Conservation (phyloP, 64 coral and sea anemone genomes). For the Actinia equina region DNA sequence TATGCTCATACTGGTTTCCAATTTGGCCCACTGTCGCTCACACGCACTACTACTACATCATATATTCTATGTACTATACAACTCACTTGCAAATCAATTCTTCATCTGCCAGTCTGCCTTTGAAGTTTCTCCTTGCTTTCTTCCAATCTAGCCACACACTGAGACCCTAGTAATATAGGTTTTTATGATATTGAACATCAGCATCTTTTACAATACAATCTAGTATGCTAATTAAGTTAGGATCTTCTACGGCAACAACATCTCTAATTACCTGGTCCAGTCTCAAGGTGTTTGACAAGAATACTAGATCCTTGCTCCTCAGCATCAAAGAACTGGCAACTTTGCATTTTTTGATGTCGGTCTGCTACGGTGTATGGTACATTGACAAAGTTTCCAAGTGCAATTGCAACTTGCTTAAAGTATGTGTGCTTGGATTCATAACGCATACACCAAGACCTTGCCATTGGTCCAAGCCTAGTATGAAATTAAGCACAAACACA, state of each 20-base stretch:
- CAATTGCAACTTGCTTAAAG: conserved; percentile 19
- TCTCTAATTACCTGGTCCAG: conserved; percentile 5
- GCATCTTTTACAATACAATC: too few species aligned
- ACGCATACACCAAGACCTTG: conserved; percentile 19
- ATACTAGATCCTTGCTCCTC: conserved; percentile 12
- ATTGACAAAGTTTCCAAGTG: conserved; percentile 33
- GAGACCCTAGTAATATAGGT: too few species aligned
- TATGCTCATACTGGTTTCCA: too few species aligned
- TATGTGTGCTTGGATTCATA: conserved; percentile 32
- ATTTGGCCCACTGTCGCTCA: too few species aligned
- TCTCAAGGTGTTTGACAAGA: background rate
- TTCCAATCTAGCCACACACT: too few species aligned
- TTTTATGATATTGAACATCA: too few species aligned
- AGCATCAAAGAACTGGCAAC: conserved; percentile 5
- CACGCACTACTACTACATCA: too few species aligned
- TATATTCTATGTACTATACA: too few species aligned
- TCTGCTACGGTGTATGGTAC: conserved; percentile 39
- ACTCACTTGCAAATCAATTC: too few species aligned
- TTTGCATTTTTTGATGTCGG: conserved; percentile 4
- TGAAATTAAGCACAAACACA: background rate
- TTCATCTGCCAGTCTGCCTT: too few species aligned
- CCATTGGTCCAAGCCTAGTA: conserved; percentile 9
- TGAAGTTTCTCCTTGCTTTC: too few species aligned
- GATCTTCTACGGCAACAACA: too few species aligned
- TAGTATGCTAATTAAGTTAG: background rate